A percentile compares a stretch with the other conserved stretches of the same genome.
Conservation (phyloP, 2,113 vertebrate genomes). For the Esox niger region DNA sequence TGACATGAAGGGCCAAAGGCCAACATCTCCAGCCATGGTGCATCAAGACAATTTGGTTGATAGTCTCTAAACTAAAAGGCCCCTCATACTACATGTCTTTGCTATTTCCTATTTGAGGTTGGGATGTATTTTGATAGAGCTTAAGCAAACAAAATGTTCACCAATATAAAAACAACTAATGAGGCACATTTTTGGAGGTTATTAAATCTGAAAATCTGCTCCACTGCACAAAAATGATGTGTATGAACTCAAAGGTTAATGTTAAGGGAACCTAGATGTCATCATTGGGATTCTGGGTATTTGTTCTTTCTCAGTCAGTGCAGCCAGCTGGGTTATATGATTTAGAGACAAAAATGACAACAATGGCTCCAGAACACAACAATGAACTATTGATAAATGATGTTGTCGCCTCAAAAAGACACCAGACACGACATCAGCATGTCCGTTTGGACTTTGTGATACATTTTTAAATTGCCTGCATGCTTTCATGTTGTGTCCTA, state of each 20-base stretch:
- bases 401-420: slow-evolving; percentile 9
- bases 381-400: slow-evolving; percentile 28
- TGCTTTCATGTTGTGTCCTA: slow-evolving; percentile 57
- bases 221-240: too few relatives aligned
- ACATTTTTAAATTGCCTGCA: slow-evolving; percentile 47
- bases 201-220: too few relatives aligned
- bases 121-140: not conserved
- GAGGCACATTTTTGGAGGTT: too few relatives aligned
- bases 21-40: slow-evolving; percentile 49
- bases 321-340: slow-evolving; percentile 18
- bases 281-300: slow-evolving; percentile 19
- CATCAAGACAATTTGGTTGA: slow-evolving; percentile 51
- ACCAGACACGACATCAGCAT: slow-evolving; percentile 19
- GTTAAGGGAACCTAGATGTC: not conserved
- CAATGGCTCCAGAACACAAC: slow-evolving; percentile 13
- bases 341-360: not conserved
- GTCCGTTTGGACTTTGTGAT: slow-evolving; percentile 52
- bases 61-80: not conserved
- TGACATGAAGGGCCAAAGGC: slow-evolving; percentile 54
- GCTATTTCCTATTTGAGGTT: not conserved
- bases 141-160: not conserved
- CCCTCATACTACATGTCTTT: not conserved
- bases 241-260: slow-evolving; percentile 28
- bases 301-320: slow-evolving; percentile 25
- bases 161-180: too few relatives aligned